Evolutionary conservation across 2,888 invertebrate species (phyloP).

Genomic region (Rutpela maculata): DNA sequence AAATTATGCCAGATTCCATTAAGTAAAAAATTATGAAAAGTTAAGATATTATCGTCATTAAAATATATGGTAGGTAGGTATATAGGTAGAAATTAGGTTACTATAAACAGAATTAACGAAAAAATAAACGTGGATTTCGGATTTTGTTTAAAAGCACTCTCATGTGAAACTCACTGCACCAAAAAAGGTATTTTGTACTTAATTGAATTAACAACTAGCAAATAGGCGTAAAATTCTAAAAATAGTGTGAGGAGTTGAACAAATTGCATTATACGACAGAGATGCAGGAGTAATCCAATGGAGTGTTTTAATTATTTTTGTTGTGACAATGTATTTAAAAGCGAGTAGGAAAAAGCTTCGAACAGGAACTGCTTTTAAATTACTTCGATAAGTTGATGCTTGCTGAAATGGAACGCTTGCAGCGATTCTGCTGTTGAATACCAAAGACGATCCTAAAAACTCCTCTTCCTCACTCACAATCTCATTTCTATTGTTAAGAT

Average conservation of each 20-base stretch:
- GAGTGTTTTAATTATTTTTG: slow-evolving; percentile 44
- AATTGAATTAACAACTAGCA: slow-evolving; percentile 19
- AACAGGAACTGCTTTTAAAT: slow-evolving; percentile 59
- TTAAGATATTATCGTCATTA: too few species aligned
- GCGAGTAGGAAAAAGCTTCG: slow-evolving; percentile 35
- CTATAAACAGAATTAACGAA: background rate
- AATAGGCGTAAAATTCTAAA: background rate
- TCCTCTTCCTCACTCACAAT: slow-evolving; percentile 52
- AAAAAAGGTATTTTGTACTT: background rate
- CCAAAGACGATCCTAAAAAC: slow-evolving; percentile 55
- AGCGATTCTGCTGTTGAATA: slow-evolving; percentile 59
- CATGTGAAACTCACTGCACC: slow-evolving; percentile 8
- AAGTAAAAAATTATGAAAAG: too few species aligned
- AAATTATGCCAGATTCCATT: too few species aligned
- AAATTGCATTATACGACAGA: background rate
- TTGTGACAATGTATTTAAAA: slow-evolving; percentile 30
- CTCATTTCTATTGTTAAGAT: slow-evolving; percentile 52
- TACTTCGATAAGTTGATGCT: slow-evolving; percentile 61
- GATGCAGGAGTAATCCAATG: slow-evolving; percentile 29
- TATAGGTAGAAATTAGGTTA: background rate
- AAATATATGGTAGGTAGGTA: too few species aligned
- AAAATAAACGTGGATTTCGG: background rate
- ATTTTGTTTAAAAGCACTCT: slow-evolving; percentile 5
- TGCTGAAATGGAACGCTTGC: slow-evolving; percentile 61
- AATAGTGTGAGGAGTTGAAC: background rate